These are phyloP conservation scores for Anguilla japonica DNA, from an alignment of 2,113 vertebrate species.

Conservation along the genomic window DNA sequence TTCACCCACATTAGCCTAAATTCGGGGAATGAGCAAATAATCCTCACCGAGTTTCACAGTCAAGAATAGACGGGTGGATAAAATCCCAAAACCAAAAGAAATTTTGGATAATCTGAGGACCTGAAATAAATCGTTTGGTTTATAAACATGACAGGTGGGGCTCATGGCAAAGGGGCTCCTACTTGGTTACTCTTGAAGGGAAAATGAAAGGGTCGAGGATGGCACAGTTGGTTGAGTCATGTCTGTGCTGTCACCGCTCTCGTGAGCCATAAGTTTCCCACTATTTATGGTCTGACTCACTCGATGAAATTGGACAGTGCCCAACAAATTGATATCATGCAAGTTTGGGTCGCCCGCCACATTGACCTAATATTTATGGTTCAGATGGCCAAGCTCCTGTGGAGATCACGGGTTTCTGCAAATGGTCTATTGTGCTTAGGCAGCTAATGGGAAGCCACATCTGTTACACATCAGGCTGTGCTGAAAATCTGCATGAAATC, in stretches of 20 bases:
- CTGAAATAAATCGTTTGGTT: not conserved
- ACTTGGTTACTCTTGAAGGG: not conserved
- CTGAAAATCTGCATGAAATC: not conserved
- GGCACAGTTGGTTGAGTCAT: not conserved
- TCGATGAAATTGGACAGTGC: not conserved
- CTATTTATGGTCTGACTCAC: not conserved
- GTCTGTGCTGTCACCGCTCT: not conserved
- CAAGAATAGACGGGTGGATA: not conserved
- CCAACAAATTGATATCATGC: not conserved
- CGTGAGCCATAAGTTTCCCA: not conserved
- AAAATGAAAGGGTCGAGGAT: not conserved
- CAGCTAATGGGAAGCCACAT: not conserved
- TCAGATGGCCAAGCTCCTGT: not conserved
- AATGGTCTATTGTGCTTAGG: not conserved
- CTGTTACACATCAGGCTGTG: not conserved
- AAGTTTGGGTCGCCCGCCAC: not conserved
- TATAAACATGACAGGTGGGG: constrained; percentile 1
- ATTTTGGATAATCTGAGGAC: not conserved
- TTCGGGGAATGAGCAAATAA: not conserved
- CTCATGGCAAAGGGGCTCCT: not conserved
- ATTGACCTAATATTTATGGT: not conserved
- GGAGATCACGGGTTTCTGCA: not conserved
- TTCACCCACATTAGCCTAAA: not conserved
- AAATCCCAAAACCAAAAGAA: not conserved
- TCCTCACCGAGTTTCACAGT: not conserved